Conservation (phyloP, 2,888 invertebrate species). For the Nephrotoma appendiculata region DNA sequence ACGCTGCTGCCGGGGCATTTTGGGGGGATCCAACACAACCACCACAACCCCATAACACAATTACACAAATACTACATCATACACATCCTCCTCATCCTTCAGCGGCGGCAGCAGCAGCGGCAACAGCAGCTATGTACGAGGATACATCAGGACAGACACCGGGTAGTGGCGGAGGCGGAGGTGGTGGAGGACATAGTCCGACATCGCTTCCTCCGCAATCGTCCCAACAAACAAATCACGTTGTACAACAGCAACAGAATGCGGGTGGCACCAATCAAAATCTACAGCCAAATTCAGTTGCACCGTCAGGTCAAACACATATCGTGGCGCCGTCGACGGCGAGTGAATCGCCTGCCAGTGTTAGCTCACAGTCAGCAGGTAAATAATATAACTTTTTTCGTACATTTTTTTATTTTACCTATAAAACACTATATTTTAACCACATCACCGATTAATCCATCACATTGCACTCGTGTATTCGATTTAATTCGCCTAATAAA, state of each 20-base stretch:
- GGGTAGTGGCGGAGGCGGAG: slow-evolving; percentile 10
- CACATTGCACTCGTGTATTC: not conserved
- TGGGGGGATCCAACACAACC: slow-evolving; percentile 39
- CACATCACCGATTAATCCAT: not conserved
- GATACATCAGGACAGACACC: slow-evolving; percentile 26
- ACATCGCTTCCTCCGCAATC: slow-evolving; percentile 15
- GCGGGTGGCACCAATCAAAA: slow-evolving; percentile 13
- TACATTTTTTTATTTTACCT: not conserved
- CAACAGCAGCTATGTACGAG: slow-evolving; percentile 38
- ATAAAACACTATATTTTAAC: not conserved
- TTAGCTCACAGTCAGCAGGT: slow-evolving; percentile 35
- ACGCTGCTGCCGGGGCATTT: slow-evolving; percentile 37
- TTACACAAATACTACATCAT: slow-evolving; percentile 39
- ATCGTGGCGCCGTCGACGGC: slow-evolving; percentile 41
- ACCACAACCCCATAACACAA: slow-evolving; percentile 36
- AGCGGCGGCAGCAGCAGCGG: slow-evolving; percentile 37
- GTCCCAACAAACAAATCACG: slow-evolving; percentile 18
- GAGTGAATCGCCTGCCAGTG: slow-evolving; percentile 44
- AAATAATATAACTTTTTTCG: slow-evolving; percentile 11
- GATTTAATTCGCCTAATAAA: not conserved
- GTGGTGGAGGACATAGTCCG: slow-evolving; percentile 11
- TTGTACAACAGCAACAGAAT: slow-evolving; percentile 16
- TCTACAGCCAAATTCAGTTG: slow-evolving; percentile 31
- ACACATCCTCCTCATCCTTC: slow-evolving; percentile 39
- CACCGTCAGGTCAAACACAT: slow-evolving; percentile 32